A percentile compares a stretch with the other conserved stretches of the same genome.
Conservation (phyloP, 2,888 invertebrate genomes). For the Colletes collaris region DNA sequence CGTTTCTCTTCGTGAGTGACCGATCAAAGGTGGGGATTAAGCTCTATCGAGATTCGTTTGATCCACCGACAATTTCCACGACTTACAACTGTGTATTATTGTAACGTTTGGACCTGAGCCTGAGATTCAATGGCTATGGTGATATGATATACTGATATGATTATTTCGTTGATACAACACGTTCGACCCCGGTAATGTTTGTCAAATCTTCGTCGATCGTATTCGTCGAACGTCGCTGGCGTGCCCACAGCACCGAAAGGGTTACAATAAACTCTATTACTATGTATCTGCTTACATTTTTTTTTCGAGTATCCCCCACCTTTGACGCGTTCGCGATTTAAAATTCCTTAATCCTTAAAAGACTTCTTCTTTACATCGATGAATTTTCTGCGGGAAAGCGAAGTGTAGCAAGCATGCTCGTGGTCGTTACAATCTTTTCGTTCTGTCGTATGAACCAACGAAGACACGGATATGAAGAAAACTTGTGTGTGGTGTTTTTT, state of each 20-base stretch:
- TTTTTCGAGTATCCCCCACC: not conserved
- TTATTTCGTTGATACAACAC: conserved; percentile 32
- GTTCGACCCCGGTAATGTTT: not conserved
- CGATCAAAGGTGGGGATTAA: conserved; percentile 36
- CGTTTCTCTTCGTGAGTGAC: conserved; percentile 44
- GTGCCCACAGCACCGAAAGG: no score
- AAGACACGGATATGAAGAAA: conserved; percentile 32
- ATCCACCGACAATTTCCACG: no score
- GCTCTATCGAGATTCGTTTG: not conserved
- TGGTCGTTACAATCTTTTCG: conserved; percentile 13
- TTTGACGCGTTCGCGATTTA: conserved; percentile 15
- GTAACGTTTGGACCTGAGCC: conserved; percentile 1
- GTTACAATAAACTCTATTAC: no score
- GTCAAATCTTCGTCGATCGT: not conserved
- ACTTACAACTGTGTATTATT: not conserved
- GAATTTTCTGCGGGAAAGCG: conserved; percentile 35
- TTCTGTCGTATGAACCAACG: conserved; percentile 23
- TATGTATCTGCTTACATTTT: not conserved
- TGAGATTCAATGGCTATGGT: conserved; percentile 23
- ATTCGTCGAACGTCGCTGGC: no score
- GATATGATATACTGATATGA: conserved; percentile 31
- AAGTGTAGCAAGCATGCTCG: conserved; percentile 37
- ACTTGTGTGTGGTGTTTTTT: conserved; percentile 15
- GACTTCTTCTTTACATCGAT: conserved; percentile 15
- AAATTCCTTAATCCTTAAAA: conserved; percentile 42